Base-by-base conservation (phyloP, 2,888 invertebrate species). In the Gastracanthus pulcherrimus region DNA sequence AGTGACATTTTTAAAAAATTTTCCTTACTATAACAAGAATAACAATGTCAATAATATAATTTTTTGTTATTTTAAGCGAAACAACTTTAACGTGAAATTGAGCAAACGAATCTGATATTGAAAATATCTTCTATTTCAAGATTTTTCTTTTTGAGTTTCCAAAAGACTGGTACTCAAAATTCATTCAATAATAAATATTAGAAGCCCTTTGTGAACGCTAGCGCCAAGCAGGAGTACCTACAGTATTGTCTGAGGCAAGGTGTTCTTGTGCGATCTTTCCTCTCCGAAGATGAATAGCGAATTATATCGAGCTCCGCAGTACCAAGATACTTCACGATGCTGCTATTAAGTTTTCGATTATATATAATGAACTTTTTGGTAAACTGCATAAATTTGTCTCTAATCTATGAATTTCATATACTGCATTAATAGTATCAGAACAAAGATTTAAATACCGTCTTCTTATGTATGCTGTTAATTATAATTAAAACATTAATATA, bases 151-250 rank as follows among this genome's bases (percentile, higher is more conserved):
- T 48, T 16, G 48, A 48, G 19, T 19, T 23, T 19, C 51, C 11
- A 29, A 71, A 66, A 64, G 45, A 34, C 45, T 19, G 16, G 58
- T 36, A 19, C 51, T 45, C 48, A 51, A 74, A 81, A 81, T 77
- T 72, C 72, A 81, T 81, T 77, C 48, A 62, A 78, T 82, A 75
- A 75, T 82, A 75, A 82, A 82, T 82, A 82, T 78, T 74, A 74
- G 41, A 81, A 64, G 74, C 74, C 36, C 77, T 72, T 66, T 19
- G 26, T 7, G 38, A 62, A 55, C 69, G 67, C 74, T 51, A 76
- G 51, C 23, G 71, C 71, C 66, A 74, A 69, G 82, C 64, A 26
- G 64, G 70, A 78, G 77, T 75, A 78, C 75, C 70, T 64, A 70
- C 55, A 67, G 78, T 41, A 38, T 29, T 41, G 77, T 74, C 69